Evolutionary conservation across 2,797 vertebrate species (phyloP).

Genomic region (Sylvia borin): DNA sequence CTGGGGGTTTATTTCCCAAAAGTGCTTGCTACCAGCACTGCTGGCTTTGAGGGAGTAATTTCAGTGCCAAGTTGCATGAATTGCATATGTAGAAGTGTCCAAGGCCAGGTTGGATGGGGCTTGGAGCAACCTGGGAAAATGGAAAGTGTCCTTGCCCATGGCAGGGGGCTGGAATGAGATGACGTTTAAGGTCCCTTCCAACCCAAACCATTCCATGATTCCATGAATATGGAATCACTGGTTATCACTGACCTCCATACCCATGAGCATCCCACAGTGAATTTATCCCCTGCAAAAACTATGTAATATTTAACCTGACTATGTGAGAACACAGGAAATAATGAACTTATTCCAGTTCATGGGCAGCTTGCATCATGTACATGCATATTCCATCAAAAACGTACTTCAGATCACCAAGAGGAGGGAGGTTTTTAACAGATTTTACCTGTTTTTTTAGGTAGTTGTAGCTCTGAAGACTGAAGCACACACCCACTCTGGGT

Average conservation of each 20-base stretch:
- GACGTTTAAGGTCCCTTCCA: not conserved
- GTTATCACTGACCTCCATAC: not conserved
- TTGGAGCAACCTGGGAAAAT: not conserved
- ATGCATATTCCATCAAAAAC: not conserved
- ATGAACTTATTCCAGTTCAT: accelerated
- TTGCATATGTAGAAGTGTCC: not conserved
- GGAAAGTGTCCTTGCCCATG: not conserved
- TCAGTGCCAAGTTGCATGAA: not conserved
- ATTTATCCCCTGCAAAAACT: not conserved
- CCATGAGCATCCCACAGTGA: not conserved
- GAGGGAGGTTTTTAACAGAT: not conserved
- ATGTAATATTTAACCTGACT: not conserved
- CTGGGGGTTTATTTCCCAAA: not conserved
- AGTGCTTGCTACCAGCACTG: not conserved
- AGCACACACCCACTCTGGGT: not conserved
- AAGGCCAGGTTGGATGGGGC: accelerated
- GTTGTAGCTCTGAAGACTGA: not conserved
- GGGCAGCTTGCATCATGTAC: not conserved
- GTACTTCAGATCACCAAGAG: not conserved
- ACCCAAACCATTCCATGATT: not conserved
- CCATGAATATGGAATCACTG: not conserved
- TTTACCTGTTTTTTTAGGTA: not conserved
- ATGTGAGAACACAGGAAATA: accelerated
- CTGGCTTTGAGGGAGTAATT: not conserved
- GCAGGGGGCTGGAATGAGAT: not conserved